Percentiles rank a stretch among this genome's conserved stretches.
These are phyloP conservation scores for Crotalus horridus DNA, from an alignment of 2,113 vertebrate species.

Conservation along the genomic window DNA sequence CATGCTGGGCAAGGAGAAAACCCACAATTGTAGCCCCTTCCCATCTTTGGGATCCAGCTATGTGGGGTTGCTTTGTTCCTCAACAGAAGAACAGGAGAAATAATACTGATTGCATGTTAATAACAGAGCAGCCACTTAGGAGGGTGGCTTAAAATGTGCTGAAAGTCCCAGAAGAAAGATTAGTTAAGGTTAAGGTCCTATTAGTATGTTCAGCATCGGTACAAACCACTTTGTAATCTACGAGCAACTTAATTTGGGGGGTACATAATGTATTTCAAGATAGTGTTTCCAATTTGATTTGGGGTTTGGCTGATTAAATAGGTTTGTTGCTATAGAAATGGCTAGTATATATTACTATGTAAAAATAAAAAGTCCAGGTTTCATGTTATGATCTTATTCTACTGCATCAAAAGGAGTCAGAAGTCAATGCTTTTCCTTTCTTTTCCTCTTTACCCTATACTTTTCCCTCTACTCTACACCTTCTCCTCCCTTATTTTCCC, in stretches of 20 bases:
- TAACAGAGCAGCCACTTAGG: not conserved
- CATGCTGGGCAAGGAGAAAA: constrained; percentile 40
- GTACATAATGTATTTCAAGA: not conserved
- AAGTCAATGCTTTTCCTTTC: too few species aligned
- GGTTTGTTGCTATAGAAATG: not conserved
- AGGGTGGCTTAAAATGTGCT: not conserved
- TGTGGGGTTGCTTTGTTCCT: constrained; percentile 41
- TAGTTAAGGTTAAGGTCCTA: not conserved
- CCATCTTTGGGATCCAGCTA: constrained; percentile 26
- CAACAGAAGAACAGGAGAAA: constrained; percentile 21
- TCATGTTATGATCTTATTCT: not conserved
- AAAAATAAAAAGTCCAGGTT: not conserved
- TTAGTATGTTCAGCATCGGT: not conserved
- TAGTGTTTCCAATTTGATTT: not conserved
- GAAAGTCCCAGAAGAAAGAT: not conserved
- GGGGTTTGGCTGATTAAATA: not conserved
- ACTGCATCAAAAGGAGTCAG: too few species aligned
- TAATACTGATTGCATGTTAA: not conserved
- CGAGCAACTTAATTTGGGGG: too few species aligned
- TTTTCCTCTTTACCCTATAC: too few species aligned
- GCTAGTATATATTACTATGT: not conserved
- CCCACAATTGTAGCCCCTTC: constrained; percentile 45
- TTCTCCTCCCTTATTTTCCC: not conserved
- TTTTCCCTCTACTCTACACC: too few species aligned
- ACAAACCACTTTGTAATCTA: not conserved